Percentiles rank a stretch among this genome's conserved stretches.
Conservation (phyloP, 2,888 invertebrate species). For the Vandiemenella viatica region DNA sequence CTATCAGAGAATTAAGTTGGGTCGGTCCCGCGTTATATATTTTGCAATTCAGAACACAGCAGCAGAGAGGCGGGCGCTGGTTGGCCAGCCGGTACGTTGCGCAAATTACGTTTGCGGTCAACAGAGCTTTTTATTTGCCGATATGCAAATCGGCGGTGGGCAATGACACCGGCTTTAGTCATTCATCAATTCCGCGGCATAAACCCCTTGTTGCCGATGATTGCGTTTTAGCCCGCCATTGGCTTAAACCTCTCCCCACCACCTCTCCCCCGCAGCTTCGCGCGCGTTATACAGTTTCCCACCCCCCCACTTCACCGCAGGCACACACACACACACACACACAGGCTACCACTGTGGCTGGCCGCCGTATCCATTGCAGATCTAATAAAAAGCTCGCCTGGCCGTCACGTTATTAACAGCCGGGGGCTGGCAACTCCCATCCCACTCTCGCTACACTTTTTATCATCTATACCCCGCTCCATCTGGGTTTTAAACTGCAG, state of each 20-base stretch:
- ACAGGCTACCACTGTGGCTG: too few relatives aligned
- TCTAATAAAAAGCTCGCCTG: neutral
- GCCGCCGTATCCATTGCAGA: neutral
- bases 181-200: neutral
- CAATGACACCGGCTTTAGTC: neutral
- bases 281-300: too few relatives aligned
- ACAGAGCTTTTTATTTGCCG: too few relatives aligned
- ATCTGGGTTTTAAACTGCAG: neutral
- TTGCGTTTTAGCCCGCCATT: neutral
- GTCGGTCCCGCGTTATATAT: too few relatives aligned
- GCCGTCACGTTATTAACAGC: neutral
- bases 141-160: neutral
- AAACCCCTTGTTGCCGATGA: neutral
- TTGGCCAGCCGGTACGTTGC: too few relatives aligned
- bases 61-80: too few relatives aligned
- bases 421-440: too few relatives aligned
- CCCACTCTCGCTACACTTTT: neutral
- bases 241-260: too few relatives aligned
- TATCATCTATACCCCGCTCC: neutral
- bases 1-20: too few relatives aligned
- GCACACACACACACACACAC: neutral
- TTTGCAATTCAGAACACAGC: too few relatives aligned
- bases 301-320: neutral
- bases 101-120: too few relatives aligned
- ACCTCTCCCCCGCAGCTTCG: too few relatives aligned